These are phyloP conservation scores for Neopipo cinnamomea DNA, from an alignment of 2,113 vertebrate genomes.

Conservation along the genomic window DNA sequence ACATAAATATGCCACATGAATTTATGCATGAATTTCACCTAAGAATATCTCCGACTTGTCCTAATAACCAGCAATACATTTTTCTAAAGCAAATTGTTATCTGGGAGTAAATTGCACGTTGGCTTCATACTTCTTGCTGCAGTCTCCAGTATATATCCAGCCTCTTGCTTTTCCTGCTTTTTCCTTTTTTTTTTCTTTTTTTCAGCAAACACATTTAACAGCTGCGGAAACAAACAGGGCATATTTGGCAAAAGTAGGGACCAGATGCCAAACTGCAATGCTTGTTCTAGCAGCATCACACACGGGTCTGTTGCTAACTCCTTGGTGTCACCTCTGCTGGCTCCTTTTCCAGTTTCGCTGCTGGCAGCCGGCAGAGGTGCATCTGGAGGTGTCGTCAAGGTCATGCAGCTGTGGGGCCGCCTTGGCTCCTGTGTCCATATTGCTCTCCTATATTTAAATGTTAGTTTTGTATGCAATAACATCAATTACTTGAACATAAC, in stretches of 20 bases:
- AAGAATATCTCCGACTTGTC: slow-evolving; percentile 22
- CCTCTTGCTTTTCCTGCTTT: slow-evolving; percentile 21
- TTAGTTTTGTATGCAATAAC: background rate
- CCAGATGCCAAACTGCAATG: slow-evolving; percentile 72
- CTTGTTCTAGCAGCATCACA: slow-evolving; percentile 55
- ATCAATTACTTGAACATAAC: background rate
- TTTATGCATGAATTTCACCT: slow-evolving; percentile 27
- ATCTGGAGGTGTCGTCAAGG: slow-evolving; percentile 62
- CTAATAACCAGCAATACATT: slow-evolving; percentile 55
- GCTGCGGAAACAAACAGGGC: slow-evolving; percentile 77
- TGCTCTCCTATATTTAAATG: slow-evolving; percentile 25
- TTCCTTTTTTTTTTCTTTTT: slow-evolving; percentile 51
- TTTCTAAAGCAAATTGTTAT: slow-evolving; percentile 62
- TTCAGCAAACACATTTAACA: slow-evolving; percentile 69
- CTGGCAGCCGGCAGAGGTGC: slow-evolving; percentile 53
- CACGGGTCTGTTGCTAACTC: slow-evolving; percentile 30
- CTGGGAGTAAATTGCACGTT: slow-evolving; percentile 48
- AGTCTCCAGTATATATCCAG: slow-evolving; percentile 23
- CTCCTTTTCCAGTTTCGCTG: background rate
- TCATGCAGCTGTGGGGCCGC: slow-evolving; percentile 19
- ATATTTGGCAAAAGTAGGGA: slow-evolving; percentile 73
- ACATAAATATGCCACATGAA: slow-evolving; percentile 27
- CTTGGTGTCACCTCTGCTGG: slow-evolving; percentile 67
- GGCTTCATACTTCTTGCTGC: slow-evolving; percentile 31
- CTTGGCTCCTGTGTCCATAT: background rate